Conservation (phyloP, 2,888 invertebrate genomes). For the Callosobruchus maculatus region DNA sequence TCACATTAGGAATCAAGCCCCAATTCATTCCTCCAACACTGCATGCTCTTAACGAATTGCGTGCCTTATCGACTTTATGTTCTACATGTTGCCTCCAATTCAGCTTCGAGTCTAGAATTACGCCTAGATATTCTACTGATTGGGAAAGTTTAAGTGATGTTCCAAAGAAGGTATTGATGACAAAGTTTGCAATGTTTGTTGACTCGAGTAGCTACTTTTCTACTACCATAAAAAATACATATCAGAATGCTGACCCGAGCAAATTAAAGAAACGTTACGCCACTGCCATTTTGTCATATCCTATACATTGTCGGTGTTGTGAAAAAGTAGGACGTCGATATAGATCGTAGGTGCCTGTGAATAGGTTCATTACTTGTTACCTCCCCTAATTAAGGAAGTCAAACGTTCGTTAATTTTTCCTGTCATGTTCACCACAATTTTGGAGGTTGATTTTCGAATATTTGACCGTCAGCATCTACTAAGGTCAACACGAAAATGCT, state of each 20-base stretch:
- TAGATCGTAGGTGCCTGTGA: background rate
- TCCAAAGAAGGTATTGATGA: no score
- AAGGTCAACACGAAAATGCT: background rate
- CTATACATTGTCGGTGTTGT: background rate
- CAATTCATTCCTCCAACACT: no score
- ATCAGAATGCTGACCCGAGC: background rate
- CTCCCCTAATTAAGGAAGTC: background rate
- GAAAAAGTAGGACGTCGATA: background rate
- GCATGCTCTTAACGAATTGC: no score
- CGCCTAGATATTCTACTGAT: no score
- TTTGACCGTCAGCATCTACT: background rate
- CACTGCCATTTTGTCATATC: background rate
- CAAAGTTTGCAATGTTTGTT: no score
- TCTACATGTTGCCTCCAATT: no score
- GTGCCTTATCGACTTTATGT: no score
- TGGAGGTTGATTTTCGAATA: background rate
- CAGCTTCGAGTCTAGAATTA: no score
- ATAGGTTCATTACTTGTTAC: background rate
- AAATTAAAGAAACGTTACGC: background rate
- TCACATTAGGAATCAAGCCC: no score
- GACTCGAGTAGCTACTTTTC: no score
- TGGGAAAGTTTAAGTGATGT: no score
- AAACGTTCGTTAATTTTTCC: background rate
- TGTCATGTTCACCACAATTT: background rate
- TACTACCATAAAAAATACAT: no score